These are phyloP conservation scores for Tachypleus tridentatus DNA, from an alignment of 1,140 invertebrate species.

Conservation along the genomic window DNA sequence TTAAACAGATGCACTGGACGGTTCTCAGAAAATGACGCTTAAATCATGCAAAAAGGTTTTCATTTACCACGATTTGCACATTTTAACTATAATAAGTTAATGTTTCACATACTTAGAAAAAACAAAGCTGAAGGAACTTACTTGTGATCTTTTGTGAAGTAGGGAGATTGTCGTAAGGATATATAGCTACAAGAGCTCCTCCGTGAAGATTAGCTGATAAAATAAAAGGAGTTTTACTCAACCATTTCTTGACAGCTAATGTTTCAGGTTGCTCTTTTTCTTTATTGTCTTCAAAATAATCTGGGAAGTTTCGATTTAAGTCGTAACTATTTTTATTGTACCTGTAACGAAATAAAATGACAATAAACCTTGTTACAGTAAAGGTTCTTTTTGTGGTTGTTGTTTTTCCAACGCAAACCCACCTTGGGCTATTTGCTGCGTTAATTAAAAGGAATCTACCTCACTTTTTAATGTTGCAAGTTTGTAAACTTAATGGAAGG, in stretches of 20 bases:
- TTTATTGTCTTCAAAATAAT: slow-evolving; percentile 28
- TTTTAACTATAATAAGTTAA: too few relatives aligned
- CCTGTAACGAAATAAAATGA: slow-evolving; percentile 4
- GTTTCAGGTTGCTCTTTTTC: slow-evolving; percentile 33
- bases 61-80: too few relatives aligned
- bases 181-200: slow-evolving; percentile 43
- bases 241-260: slow-evolving; percentile 34
- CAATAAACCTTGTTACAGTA: too few relatives aligned
- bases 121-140: slow-evolving; percentile 31
- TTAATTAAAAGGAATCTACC: too few relatives aligned
- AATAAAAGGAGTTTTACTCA: slow-evolving; percentile 37
- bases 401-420: slow-evolving; percentile 37
- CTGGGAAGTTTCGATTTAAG: slow-evolving; percentile 39
- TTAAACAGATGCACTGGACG: too few relatives aligned
- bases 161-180: slow-evolving; percentile 37
- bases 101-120: too few relatives aligned
- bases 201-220: slow-evolving; percentile 43
- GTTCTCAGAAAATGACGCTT: too few relatives aligned
- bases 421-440: too few relatives aligned
- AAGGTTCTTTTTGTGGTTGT: background rate
- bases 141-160: slow-evolving; percentile 21
- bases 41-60: too few relatives aligned
- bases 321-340: slow-evolving; percentile 32
- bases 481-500: too few relatives aligned
- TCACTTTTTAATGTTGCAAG: too few relatives aligned